Percentiles rank a stretch among this genome's conserved stretches.
phyloP scores from a whole-genome alignment of 2,797 vertebrate species.

The Ispidina picta region DNA sequence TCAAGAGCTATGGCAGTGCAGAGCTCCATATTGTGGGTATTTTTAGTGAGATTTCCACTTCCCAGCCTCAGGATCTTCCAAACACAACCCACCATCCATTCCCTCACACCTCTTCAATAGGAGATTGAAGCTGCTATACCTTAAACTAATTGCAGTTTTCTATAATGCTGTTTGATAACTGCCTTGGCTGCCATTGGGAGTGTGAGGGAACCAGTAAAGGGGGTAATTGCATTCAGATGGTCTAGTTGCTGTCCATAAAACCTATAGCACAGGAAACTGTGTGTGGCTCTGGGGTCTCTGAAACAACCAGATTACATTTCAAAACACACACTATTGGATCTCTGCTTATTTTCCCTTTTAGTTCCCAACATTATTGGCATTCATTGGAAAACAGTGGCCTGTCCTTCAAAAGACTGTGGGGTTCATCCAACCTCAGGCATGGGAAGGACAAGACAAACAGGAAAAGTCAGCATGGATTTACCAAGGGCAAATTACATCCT shows the following conservation, averaged over 20 bases:
- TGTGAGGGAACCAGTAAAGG: not conserved
- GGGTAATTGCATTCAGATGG: not conserved
- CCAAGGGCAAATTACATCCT: not conserved
- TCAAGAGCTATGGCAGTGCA: not conserved
- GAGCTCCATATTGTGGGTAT: not conserved
- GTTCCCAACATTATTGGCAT: not conserved
- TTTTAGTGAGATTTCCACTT: not conserved
- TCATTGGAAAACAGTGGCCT: not conserved
- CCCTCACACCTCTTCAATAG: not conserved
- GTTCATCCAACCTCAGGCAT: not conserved
- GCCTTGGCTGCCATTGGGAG: not conserved
- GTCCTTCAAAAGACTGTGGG: not conserved
- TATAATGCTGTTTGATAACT: not conserved
- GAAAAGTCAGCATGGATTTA: not conserved
- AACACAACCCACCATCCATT: not conserved
- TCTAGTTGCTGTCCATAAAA: not conserved
- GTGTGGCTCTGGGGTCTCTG: not conserved
- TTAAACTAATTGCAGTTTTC: slow-evolving; percentile 1
- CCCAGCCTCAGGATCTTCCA: not conserved
- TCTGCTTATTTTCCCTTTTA: not conserved
- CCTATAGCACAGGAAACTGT: not conserved
- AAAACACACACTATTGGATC: not conserved
- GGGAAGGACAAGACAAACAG: not conserved
- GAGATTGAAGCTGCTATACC: not conserved
- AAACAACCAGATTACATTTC: not conserved